Conservation (phyloP, 2,797 vertebrate genomes). For the Melanotaenia nigrans region DNA sequence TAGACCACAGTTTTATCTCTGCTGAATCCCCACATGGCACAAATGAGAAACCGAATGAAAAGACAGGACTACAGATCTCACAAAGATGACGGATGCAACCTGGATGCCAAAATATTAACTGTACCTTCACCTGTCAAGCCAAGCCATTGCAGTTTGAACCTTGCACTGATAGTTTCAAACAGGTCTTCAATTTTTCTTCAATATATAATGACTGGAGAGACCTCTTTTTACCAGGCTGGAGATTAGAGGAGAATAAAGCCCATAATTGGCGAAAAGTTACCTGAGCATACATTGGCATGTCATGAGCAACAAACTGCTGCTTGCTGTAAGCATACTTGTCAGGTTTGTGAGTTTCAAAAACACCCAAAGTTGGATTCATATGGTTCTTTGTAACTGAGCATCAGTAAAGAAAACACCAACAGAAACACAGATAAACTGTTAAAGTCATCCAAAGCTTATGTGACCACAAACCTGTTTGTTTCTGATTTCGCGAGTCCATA, state of each 20-base stretch:
- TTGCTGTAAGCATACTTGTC: background rate
- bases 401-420: background rate
- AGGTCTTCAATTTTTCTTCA: background rate
- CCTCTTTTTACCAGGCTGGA: background rate
- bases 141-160: background rate
- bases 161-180: background rate
- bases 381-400: background rate
- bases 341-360: background rate
- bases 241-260: background rate
- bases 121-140: background rate
- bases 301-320: background rate
- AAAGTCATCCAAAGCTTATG: background rate
- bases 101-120: background rate
- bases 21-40: background rate
- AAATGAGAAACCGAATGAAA: background rate
- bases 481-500: slow-evolving; percentile 82
- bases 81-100: too few relatives aligned
- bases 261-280: background rate
- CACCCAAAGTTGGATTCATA: background rate
- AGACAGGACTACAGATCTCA: background rate
- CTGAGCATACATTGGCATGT: too few relatives aligned
- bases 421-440: background rate
- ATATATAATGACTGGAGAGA: background rate
- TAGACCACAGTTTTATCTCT: background rate
- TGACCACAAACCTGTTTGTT: slow-evolving; percentile 52